Evolutionary conservation across 2,888 invertebrate species (phyloP).

Genomic region (Axea sp.): DNA sequence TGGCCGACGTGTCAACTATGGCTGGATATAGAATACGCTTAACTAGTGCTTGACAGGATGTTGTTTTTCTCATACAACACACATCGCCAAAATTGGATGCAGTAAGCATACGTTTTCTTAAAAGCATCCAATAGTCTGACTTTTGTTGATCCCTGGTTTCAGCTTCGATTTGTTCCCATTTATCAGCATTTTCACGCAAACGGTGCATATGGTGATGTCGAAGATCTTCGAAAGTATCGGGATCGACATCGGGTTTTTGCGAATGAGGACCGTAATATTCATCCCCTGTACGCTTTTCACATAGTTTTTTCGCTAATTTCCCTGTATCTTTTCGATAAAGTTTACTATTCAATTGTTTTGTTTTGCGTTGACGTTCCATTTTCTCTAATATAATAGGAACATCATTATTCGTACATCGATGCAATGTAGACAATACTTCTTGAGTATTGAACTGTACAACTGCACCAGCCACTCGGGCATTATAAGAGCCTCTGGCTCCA

Average conservation of each 20-base stretch:
- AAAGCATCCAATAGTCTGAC: conserved; percentile 40
- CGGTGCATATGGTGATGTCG: conserved; percentile 36
- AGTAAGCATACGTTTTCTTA: conserved; percentile 53
- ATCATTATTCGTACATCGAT: neutral
- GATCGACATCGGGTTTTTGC: conserved; percentile 51
- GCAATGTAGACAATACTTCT: conserved; percentile 18
- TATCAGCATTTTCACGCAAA: conserved; percentile 34
- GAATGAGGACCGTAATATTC: conserved; percentile 56
- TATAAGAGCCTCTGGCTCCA: conserved; percentile 21
- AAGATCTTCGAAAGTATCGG: conserved; percentile 10
- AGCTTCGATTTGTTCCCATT: conserved; percentile 43
- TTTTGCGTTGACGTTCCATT: conserved; percentile 34
- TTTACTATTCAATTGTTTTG: conserved; percentile 4
- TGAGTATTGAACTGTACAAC: conserved; percentile 48
- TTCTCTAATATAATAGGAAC: conserved; percentile 16
- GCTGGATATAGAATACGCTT: conserved; percentile 12
- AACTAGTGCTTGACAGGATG: conserved; percentile 8
- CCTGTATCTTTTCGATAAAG: neutral
- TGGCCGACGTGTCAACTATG: neutral
- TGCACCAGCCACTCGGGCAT: conserved; percentile 30
- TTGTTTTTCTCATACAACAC: conserved; percentile 26
- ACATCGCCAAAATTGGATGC: conserved; percentile 60
- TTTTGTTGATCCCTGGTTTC: conserved; percentile 46
- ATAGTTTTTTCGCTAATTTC: neutral
- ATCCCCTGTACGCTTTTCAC: conserved; percentile 12